Percentiles rank a stretch among this genome's conserved stretches.
These are phyloP conservation scores for Mycogona germanica DNA, from an alignment of 2,888 invertebrate species.

Conservation along the genomic window DNA sequence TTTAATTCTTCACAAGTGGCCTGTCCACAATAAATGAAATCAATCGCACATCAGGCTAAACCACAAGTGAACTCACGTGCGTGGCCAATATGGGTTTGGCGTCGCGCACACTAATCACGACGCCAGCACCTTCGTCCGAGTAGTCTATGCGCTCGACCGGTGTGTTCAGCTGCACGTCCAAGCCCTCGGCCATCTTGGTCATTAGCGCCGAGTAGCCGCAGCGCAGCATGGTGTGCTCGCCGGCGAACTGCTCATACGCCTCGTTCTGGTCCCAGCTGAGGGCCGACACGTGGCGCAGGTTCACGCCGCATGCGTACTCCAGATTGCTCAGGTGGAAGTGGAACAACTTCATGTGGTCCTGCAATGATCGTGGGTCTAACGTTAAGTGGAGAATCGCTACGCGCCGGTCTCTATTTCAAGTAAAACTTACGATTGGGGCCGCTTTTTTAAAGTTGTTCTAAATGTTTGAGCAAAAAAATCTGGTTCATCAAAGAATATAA, in stretches of 20 bases:
- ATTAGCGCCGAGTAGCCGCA: conserved; percentile 33
- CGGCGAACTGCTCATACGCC: conserved; percentile 37
- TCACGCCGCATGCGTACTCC: conserved; percentile 38
- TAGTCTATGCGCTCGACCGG: conserved; percentile 30
- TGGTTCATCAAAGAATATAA: background rate
- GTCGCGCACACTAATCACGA: too few species aligned
- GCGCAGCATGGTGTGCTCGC: conserved; percentile 34
- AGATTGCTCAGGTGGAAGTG: conserved; percentile 38
- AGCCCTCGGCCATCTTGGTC: conserved; percentile 30
- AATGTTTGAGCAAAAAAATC: background rate
- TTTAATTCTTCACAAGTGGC: too few species aligned
- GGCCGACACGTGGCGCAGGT: conserved; percentile 33
- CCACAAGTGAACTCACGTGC: too few species aligned
- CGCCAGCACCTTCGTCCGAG: background rate
- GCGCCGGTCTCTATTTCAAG: background rate
- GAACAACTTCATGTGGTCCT: conserved; percentile 35
- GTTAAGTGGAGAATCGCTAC: background rate
- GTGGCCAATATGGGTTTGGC: too few species aligned
- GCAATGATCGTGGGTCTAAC: background rate
- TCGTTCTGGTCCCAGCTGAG: conserved; percentile 41
- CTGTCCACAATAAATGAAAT: too few species aligned
- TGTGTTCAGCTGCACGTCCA: conserved; percentile 31
- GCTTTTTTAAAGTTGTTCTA: too few species aligned
- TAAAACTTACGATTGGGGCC: too few species aligned
- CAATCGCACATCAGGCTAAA: too few species aligned